Base-by-base conservation (phyloP, 2,888 invertebrate genomes). In the Netelia fuscicornis region DNA sequence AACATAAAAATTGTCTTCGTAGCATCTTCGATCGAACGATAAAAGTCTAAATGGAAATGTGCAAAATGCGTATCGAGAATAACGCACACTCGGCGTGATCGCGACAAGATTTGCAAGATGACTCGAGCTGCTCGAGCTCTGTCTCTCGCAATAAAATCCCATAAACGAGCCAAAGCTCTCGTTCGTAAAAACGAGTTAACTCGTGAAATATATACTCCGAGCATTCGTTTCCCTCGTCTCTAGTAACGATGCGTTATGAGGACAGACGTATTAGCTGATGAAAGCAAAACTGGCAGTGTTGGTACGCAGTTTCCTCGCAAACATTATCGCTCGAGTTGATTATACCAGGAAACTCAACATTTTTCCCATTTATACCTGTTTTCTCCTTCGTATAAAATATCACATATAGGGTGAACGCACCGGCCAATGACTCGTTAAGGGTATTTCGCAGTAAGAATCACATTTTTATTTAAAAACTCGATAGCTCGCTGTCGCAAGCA, bases 121-220 rank as follows among this genome's bases (percentile, higher is more conserved):
- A 92, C 93, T 93, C 23, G 58, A 52, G 67, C 54, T 60, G 48
- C 60, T n/a, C 44, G 23, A 23, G 17, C 54, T 48, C 90, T 93
- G 94, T 94, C 94, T 94, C 94, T 93, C 94, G 95, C 93, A 95
- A 90, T 90, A 89, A 95, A 94, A 94, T 93, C 92, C 81, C 94
- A 94, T 91, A 94, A 94, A 93, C 94, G 93, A 94, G 89, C 90
- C 87, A 89, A 89, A 89, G 87, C 87, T 48, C 84, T 62, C 54
- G 17, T 70, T 37, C 81, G 64, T 70, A 70, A 62, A 76, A 42
- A 17, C 54, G 17, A 76, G 58, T 76, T 70, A 70, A 86, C 77
- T 86, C 83, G 82, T 88, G 87, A 89, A 90, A 84, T 81, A 83
- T 80, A 58, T 62, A 44, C 52, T 52, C 17, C 54, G 17, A 81